Base-by-base conservation (phyloP, 2,113 vertebrate genomes). In the Thamnophis sirtalis region DNA sequence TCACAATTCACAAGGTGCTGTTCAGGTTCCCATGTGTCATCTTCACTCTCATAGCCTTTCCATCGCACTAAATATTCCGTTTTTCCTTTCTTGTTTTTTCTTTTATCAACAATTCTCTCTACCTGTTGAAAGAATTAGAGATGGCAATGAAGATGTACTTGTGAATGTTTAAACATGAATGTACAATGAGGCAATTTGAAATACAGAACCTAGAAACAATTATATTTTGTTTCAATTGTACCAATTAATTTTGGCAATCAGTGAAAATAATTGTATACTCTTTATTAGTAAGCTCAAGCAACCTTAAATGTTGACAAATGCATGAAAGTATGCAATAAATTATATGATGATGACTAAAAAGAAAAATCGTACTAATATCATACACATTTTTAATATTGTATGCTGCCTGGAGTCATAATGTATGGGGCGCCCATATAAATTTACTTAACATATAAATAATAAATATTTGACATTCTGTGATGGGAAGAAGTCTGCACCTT, bases 1-100 rank as follows among this genome's bases (percentile, higher is more conserved):
- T 98, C 98, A 94, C 99, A 99, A 93, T 98, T 98, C 86, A 98
- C 98, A 93, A 99, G 98, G 97, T 99, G 98, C 93, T 97, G 98
- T 95, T 99, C 99, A 0, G 99, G 99, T 92, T 99, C 99, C 99
- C 99, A 99, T 0, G 99, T 99, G 95, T 99, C 99, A 0, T 98
- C 98, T 93, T 99, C 99, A 0, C 98, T 98, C 28, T 98, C 98
- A 0, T 99, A 99, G 90, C 99, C 99, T 96, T 98, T 98, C 99
- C 99, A 99, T 84, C 98, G 97, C 22, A 99, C 99, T 95, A 99
- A 96, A 93, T 99, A 99, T 93, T 99, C 99, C 19, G 98, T 98
- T 96, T 98, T 98, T 80, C 99, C 99, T 94, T 99, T 99, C 96
- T 98, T 99, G 96, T 98, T 99, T 97, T 97, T 99, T 94, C 99